Conservation (phyloP, 1,140 invertebrate genomes). For the Dendrolimus punctatus region DNA sequence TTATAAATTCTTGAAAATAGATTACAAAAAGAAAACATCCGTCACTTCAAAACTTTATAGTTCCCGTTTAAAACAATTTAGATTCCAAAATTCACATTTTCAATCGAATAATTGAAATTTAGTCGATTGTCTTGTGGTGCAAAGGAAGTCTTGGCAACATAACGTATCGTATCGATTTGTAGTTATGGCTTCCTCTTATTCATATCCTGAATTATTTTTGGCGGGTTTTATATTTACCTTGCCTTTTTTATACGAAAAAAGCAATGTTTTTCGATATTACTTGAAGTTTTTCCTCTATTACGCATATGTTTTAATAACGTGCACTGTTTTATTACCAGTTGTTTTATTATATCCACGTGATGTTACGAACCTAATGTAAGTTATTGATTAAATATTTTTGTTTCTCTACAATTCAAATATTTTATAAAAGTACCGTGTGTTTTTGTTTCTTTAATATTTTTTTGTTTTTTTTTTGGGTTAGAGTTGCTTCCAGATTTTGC, state of each 20-base stretch:
- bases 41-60: too few relatives aligned
- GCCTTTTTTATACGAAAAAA: conserved; percentile 86
- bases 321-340: conserved; percentile 81
- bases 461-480: too few relatives aligned
- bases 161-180: conserved; percentile 6
- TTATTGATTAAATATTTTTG: conserved; percentile 63
- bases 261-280: conserved; percentile 84
- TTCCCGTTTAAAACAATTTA: too few relatives aligned
- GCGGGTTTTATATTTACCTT: conserved; percentile 77
- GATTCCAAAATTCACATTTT: background rate
- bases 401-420: conserved; percentile 5
- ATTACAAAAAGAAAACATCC: too few relatives aligned
- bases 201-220: conserved; percentile 71
- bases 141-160: background rate
- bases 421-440: conserved; percentile 7
- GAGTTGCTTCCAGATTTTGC: conserved; percentile 82
- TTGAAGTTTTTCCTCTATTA: conserved; percentile 86
- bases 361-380: conserved; percentile 86
- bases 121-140: conserved; percentile 1
- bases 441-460: conserved; percentile 19
- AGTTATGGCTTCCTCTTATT: conserved; percentile 67
- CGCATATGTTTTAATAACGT: conserved; percentile 79
- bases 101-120: conserved; percentile 1
- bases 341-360: conserved; percentile 80
- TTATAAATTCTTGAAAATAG: too few relatives aligned